Conservation (phyloP, 2,888 invertebrate species). For the Ophion ellenae region DNA sequence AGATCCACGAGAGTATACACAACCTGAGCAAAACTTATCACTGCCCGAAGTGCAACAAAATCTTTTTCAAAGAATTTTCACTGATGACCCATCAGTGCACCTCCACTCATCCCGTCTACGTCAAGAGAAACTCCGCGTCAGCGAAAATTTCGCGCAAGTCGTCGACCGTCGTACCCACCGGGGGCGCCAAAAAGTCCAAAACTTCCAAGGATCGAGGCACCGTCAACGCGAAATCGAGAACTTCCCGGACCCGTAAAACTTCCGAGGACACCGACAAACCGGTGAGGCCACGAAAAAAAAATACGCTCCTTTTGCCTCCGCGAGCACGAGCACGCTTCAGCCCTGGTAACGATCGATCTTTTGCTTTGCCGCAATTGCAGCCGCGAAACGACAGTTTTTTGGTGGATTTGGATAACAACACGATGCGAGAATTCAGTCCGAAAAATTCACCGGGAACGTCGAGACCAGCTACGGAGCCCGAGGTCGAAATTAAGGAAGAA, state of each 20-base stretch:
- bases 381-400: constrained; percentile 64
- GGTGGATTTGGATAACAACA: constrained; percentile 69
- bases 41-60: constrained; percentile 79
- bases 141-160: constrained; percentile 68
- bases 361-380: constrained; percentile 33
- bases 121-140: constrained; percentile 66
- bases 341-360: not conserved
- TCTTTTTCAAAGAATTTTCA: constrained; percentile 80
- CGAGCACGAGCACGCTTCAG: not conserved
- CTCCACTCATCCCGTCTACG: constrained; percentile 59
- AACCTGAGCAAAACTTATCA: constrained; percentile 77
- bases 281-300: not conserved
- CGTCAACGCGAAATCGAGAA: constrained; percentile 35
- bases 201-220: constrained; percentile 43
- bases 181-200: constrained; percentile 69
- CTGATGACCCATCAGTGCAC: constrained; percentile 77
- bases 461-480: constrained; percentile 72
- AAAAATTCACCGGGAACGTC: constrained; percentile 72
- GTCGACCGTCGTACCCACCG: constrained; percentile 34
- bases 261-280: constrained; percentile 68
- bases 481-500: constrained; percentile 73
- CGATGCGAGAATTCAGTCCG: constrained; percentile 73
- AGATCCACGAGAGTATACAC: constrained; percentile 76
- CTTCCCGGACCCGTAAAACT: constrained; percentile 71
- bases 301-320: not conserved